These are phyloP conservation scores for Tapirus indicus DNA, from an alignment of 2,797 vertebrate species.

Conservation along the genomic window DNA sequence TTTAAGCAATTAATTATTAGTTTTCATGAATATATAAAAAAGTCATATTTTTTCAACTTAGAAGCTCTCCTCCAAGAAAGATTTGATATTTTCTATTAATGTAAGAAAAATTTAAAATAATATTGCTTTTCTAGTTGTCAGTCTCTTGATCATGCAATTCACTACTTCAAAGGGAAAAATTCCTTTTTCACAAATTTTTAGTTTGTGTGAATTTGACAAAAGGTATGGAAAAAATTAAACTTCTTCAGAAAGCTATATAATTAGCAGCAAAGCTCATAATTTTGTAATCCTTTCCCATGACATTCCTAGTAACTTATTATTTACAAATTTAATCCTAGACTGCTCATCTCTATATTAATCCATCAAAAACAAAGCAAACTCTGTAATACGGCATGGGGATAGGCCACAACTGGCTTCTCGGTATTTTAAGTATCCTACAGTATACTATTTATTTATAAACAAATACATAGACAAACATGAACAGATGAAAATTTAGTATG, in stretches of 20 bases:
- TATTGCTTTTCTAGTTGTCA: neutral
- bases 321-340: slow-evolving; percentile 5
- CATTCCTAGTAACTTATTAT: neutral
- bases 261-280: neutral
- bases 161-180: neutral
- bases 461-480: neutral
- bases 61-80: neutral
- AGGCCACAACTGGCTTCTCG: neutral
- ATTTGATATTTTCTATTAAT: slow-evolving; percentile 12
- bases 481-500: slow-evolving; percentile 16
- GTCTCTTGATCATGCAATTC: neutral
- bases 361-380: neutral
- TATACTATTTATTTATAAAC: slow-evolving; percentile 26
- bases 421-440: neutral
- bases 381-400: neutral
- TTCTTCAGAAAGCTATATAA: neutral
- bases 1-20: slow-evolving; percentile 28
- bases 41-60: neutral
- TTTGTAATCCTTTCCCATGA: neutral
- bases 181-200: neutral
- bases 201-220: slow-evolving; percentile 16
- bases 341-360: neutral
- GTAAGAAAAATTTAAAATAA: neutral
- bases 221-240: neutral
- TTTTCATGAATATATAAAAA: slow-evolving; percentile 25